phyloP scores from a whole-genome alignment of 2,113 vertebrate genomes.

The Sylvia atricapilla region DNA sequence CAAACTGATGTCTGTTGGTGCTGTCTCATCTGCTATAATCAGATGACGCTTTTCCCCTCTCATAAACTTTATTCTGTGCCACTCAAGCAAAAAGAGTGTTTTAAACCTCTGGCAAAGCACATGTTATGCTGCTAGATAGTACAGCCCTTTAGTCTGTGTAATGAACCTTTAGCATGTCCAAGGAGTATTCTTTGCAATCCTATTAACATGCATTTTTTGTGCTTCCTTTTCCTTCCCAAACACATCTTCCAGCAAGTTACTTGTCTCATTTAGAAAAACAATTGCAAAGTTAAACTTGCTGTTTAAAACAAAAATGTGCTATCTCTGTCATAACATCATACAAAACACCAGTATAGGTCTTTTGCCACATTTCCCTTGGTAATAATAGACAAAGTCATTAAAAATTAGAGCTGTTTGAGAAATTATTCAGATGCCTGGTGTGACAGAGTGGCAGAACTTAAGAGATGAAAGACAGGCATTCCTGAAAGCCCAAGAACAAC shows the following conservation, averaged over 20 bases:
- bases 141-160: background rate
- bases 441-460: background rate
- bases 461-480: background rate
- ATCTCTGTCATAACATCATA: background rate
- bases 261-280: background rate
- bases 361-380: background rate
- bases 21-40: conserved; percentile 4
- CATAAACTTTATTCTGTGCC: background rate
- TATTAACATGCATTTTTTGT: background rate
- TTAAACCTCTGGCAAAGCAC: background rate
- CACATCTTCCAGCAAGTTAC: background rate
- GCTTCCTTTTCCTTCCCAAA: background rate
- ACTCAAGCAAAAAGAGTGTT: background rate
- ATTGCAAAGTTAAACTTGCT: background rate
- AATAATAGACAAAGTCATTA: background rate
- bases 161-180: background rate
- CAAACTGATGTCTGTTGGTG: background rate
- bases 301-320: background rate
- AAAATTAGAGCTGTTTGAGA: background rate
- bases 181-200: background rate
- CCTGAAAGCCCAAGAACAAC: background rate
- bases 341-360: background rate
- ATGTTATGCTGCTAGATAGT: background rate
- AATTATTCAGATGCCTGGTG: background rate
- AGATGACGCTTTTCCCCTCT: background rate